Percentiles rank a stretch among this genome's conserved stretches.
These are phyloP conservation scores for Crocodylus rhombifer DNA, from an alignment of 2,797 vertebrate genomes.

Conservation along the genomic window DNA sequence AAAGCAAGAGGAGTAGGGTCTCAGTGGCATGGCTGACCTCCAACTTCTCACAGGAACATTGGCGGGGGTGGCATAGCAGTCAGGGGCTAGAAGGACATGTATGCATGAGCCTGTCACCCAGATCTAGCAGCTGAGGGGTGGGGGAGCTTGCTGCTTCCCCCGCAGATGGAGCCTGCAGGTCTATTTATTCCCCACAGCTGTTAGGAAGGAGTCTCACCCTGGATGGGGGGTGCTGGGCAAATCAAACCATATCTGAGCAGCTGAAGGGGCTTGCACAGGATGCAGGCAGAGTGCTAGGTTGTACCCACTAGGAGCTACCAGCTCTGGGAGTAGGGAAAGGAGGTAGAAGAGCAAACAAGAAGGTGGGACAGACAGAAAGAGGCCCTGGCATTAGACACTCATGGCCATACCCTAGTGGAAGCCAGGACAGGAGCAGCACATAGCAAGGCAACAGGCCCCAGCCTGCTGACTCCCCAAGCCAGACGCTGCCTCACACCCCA, in stretches of 20 bases:
- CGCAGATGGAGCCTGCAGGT: not conserved
- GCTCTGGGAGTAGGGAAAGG: not conserved
- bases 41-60: not conserved
- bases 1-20: not conserved
- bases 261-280: not conserved
- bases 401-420: not conserved
- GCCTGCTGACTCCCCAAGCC: not conserved
- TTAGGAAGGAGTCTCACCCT: not conserved
- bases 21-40: not conserved
- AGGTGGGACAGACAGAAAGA: fast-evolving
- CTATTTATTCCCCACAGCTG: conserved; percentile 40
- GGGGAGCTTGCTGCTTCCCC: fast-evolving
- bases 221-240: fast-evolving
- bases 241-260: fast-evolving
- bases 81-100: no score
- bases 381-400: not conserved
- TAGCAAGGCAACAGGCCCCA: not conserved
- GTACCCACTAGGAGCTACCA: not conserved
- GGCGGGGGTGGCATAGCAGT: not conserved
- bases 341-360: fast-evolving
- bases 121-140: not conserved
- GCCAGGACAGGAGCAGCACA: no score
- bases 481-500: not conserved
- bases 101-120: not conserved
- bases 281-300: not conserved